Evolutionary conservation across 2,113 vertebrate species (phyloP), one percentile per base, ranked within the genome.

Genomic region (Sphyrna mokarran): DNA sequence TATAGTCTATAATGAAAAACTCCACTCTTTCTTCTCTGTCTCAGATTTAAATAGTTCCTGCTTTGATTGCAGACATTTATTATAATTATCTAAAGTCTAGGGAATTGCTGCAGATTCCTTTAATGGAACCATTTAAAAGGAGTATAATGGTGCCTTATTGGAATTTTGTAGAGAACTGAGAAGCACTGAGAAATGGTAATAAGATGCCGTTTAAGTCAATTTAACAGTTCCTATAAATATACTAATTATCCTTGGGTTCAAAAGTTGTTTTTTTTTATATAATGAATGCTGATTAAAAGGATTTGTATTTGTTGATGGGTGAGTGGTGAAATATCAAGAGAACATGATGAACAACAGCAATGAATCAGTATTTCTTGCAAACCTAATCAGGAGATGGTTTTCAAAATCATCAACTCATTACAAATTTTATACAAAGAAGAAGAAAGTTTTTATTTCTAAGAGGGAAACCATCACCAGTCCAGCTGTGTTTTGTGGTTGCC

Each of bases 51-150:
- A 98, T 98, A 97, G 98, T 97, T 97, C 97, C 97, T 98, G 97
- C 97, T 97, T 98, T 98, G 98, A 99, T 99, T 98, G 98, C 97
- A 97, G 97, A 97, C 98, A 99, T 99, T 99, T 98, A 98, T 98
- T 98, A 98, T 98, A 98, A 99, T 99, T 98, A 98, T 97, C 97
- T 97, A 97, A 97, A 97, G 97, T 98, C 98, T 98, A 98, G 98
- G 97, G 97, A 97, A 96, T 97, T 97, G 96, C 97, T 98, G 97
- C 90, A 97, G 97, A 98, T 97, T 97, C 97, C 97, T 97, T 97
- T 98, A 98, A 97, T 98, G 97, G 98, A 98, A 97, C 98, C 98
- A 98, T 99, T 98, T 98, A 97, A 98, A 98, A 97, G 97, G 97
- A 98, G 97, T 98, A 98, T 98, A 98, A 98, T 98, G 97, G 97